phyloP scores from a whole-genome alignment of 2,797 vertebrate species.

The Mormyrus proboscirostris region DNA sequence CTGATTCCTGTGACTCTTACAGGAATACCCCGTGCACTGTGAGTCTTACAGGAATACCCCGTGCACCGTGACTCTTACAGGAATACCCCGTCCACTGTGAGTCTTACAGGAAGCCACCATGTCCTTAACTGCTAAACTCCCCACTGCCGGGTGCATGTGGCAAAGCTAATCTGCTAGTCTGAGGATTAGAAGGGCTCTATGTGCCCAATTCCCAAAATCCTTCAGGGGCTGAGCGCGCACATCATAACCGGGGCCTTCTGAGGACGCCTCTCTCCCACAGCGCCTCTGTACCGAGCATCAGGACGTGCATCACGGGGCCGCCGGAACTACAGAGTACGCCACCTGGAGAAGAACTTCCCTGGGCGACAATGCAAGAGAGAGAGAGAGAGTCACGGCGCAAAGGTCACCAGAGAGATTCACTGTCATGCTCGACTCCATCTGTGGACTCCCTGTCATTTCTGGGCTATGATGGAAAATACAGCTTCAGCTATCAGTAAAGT shows the following conservation, averaged over 20 bases:
- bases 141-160: not conserved
- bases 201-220: not conserved
- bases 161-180: not conserved
- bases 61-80: not conserved
- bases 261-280: not conserved
- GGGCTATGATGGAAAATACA: not conserved
- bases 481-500: not conserved
- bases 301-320: not conserved
- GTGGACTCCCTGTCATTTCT: not conserved
- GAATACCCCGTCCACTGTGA: not conserved
- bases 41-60: not conserved
- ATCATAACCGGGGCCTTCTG: not conserved
- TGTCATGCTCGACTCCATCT: not conserved
- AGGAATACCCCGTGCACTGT: not conserved
- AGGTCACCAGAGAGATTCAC: not conserved
- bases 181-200: not conserved
- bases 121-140: not conserved
- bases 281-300: not conserved
- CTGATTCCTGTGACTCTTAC: not conserved
- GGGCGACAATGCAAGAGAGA: not conserved
- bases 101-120: not conserved
- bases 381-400: not conserved
- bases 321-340: not conserved
- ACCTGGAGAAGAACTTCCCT: not conserved
- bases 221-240: not conserved